phyloP scores from a whole-genome alignment of 2,888 invertebrate species.

The Trachelus iudaicus region DNA sequence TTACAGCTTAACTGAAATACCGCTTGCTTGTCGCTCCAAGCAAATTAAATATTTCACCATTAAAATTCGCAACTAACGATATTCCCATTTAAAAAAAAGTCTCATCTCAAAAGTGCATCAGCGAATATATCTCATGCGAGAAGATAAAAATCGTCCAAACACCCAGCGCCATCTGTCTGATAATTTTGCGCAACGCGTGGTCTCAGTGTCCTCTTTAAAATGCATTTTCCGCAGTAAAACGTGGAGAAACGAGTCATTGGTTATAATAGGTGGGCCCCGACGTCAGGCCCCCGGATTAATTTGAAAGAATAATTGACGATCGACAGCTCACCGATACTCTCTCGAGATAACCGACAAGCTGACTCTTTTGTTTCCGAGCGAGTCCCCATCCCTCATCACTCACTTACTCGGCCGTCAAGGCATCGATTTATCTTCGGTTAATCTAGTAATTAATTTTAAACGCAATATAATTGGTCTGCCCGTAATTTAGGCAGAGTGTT shows the following conservation, averaged over 20 bases:
- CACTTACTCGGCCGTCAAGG: constrained; percentile 27
- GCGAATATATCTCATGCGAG: not conserved
- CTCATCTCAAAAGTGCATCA: not conserved
- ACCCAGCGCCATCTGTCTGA: too few relatives aligned
- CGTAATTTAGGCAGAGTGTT: constrained; percentile 15
- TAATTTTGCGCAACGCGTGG: too few relatives aligned
- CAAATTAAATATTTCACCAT: not conserved
- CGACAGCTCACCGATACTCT: constrained; percentile 34
- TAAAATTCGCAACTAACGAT: not conserved
- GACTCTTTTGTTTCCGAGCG: constrained; percentile 21
- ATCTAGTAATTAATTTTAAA: constrained; percentile 64
- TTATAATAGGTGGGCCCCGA: constrained; percentile 2
- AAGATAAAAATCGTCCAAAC: not conserved
- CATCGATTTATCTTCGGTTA: constrained; percentile 51
- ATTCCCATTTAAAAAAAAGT: not conserved
- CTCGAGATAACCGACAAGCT: constrained; percentile 34
- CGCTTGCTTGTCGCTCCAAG: not conserved
- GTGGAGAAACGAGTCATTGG: not conserved
- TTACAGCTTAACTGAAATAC: not conserved
- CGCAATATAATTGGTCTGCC: constrained; percentile 59
- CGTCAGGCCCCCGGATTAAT: constrained; percentile 2
- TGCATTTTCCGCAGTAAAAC: not conserved
- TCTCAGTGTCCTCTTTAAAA: not conserved
- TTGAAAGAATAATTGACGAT: constrained; percentile 44
- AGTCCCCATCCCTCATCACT: constrained; percentile 33